Evolutionary conservation across 2,797 vertebrate genomes (phyloP).

Genomic region (Premnoplex brunnescens): DNA sequence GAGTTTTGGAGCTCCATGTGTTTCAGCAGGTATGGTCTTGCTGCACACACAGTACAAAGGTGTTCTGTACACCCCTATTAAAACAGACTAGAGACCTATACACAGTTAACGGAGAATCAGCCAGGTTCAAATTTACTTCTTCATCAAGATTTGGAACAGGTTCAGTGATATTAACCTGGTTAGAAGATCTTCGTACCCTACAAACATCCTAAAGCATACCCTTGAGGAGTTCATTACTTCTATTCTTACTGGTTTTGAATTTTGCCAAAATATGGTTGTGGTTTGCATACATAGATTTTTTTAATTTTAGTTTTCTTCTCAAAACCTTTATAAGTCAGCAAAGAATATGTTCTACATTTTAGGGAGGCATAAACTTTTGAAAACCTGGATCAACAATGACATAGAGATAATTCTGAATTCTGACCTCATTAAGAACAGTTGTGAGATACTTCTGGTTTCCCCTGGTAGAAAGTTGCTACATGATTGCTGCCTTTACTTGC

Average conservation of each 20-base stretch:
- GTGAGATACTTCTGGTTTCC: neutral
- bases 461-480: neutral
- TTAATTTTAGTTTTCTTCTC: neutral
- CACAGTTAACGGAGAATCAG: accelerated
- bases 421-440: neutral
- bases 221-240: neutral
- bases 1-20: neutral
- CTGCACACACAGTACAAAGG: neutral
- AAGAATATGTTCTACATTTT: neutral
- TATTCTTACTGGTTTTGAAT: neutral
- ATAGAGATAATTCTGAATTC: neutral
- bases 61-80: neutral
- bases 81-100: neutral
- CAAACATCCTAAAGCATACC: neutral
- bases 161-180: neutral
- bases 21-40: neutral
- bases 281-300: neutral
- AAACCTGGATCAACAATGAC: neutral
- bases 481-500: neutral
- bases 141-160: neutral
- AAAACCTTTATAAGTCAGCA: neutral
- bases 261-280: neutral
- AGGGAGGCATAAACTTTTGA: neutral
- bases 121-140: neutral
- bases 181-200: neutral